Evolutionary conservation across 1,140 invertebrate genomes (phyloP).

Genomic region (Aphelinus certus): DNA sequence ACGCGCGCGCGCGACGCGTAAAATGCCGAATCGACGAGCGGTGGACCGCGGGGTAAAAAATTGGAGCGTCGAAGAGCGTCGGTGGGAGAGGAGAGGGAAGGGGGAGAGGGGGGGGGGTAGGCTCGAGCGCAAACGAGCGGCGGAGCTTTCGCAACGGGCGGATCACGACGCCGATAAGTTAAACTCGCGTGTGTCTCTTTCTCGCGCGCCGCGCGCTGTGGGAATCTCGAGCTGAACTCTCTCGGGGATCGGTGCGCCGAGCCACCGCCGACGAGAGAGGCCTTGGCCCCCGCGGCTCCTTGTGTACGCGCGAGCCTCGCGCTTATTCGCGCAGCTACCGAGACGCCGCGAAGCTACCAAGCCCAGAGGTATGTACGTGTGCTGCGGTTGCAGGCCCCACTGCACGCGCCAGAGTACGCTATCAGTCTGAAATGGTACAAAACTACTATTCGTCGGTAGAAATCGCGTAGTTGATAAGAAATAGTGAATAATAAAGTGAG

Average conservation of each 20-base stretch:
- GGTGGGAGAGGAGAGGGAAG: neutral
- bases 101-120: neutral
- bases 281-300: constrained; percentile 30
- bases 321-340: neutral
- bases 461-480: too few relatives aligned
- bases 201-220: constrained; percentile 8
- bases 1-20: too few relatives aligned
- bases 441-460: too few relatives aligned
- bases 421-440: too few relatives aligned
- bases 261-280: neutral
- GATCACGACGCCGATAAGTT: constrained; percentile 34
- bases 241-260: constrained; percentile 17
- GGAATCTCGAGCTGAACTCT: constrained; percentile 35
- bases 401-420: too few relatives aligned
- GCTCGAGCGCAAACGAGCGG: neutral
- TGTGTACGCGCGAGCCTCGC: neutral
- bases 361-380: too few relatives aligned
- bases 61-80: neutral
- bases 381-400: too few relatives aligned
- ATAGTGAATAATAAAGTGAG: too few relatives aligned
- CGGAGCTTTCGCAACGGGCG: constrained; percentile 19
- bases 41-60: neutral
- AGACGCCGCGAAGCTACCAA: neutral
- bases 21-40: neutral
- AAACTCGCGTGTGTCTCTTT: constrained; percentile 10